These are phyloP conservation scores for Aquatica leii DNA, from an alignment of 2,888 invertebrate species.

Conservation along the genomic window DNA sequence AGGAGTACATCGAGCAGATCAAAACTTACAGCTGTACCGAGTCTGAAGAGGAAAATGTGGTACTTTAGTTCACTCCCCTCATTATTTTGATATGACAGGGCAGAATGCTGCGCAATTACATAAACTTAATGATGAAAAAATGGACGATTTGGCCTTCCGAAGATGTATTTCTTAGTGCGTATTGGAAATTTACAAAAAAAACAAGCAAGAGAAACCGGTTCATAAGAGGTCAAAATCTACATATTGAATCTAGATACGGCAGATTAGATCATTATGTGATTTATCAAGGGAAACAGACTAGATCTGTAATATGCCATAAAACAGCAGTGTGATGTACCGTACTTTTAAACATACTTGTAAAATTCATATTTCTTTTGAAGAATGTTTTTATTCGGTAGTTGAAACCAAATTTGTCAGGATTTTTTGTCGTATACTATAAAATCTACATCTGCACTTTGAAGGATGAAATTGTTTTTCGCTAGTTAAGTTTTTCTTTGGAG, in stretches of 20 bases:
- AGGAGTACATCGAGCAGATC: background rate
- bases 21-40: background rate
- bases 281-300: background rate
- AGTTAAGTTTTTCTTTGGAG: too few species aligned
- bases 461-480: too few species aligned
- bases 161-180: background rate
- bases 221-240: too few species aligned
- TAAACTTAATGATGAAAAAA: background rate
- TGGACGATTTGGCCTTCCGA: background rate
- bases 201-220: background rate
- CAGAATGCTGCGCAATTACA: background rate
- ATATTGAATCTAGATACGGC: background rate
- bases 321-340: too few species aligned
- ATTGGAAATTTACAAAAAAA: background rate
- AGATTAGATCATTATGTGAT: background rate
- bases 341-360: too few species aligned
- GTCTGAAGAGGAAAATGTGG: background rate
- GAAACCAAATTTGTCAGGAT: too few species aligned
- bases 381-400: too few species aligned
- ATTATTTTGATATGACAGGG: background rate
- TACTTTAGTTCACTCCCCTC: background rate
- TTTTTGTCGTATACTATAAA: too few species aligned
- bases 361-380: too few species aligned
- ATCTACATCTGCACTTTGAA: too few species aligned
- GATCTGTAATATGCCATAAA: too few species aligned